Base-by-base conservation (phyloP, 1,140 invertebrate genomes). In the Zaprionus davidi region DNA sequence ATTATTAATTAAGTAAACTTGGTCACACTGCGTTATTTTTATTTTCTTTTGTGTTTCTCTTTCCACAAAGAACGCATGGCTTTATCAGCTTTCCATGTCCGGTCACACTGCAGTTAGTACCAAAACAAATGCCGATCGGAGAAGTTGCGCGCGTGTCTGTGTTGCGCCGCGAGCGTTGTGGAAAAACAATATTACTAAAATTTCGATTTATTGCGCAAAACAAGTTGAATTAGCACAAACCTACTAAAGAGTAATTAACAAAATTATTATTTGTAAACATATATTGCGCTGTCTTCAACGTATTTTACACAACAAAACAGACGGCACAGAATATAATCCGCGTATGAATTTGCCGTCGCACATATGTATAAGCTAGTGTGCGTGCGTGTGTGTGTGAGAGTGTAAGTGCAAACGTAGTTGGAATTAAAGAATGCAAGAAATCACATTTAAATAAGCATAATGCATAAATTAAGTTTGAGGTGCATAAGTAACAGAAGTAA, bases 91-190 rank as follows among this genome's bases (percentile, higher is more conserved):
- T 31, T 5, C 5, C 34, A 0, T 5, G 34, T 28, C 20, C 36
- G 69, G 73, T 66, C 73, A 76, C 73, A 76, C 60, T 76, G 38
- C 20, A 53, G 62, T 77, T 77, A 77, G 71, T 77, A 78, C 73
- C 76, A 78, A 78, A 78, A 78, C 76, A 78, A 78, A 76, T 74
- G 76, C 72, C 60, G 66, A 62, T 57, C 62, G 62, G 62, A 71
- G 59, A 49, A 71, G 76, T 78, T 58, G 76, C 60, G 60, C 72
- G 73, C 76, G 76, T 75, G 69, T 66, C 26, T 72, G 44, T 72
- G 69, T 66, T 55, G 69, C 74, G 74, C 74, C 62, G 74, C 74
- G 60, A 76, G 74, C 74, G 74, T 71, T 71, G 55, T 76, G 36
- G 51, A 64, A 65, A 71, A 76, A 66, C 59, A 65, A 31, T 58